Conservation (phyloP, 2,888 invertebrate genomes). For the Cylindroiulus punctatus region DNA sequence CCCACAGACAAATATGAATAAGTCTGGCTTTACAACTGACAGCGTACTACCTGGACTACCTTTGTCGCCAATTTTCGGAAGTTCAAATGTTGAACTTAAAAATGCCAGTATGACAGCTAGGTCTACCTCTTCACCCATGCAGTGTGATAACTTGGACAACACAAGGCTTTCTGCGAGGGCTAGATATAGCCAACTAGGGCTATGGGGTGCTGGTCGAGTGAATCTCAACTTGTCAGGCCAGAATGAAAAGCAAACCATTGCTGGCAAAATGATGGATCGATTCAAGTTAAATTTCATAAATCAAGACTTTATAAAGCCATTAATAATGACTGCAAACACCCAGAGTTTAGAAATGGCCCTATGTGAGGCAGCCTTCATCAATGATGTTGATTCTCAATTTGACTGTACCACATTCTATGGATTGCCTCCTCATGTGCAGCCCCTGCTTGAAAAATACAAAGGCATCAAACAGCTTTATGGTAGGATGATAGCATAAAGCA, state of each 20-base stretch:
- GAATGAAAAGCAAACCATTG: not conserved
- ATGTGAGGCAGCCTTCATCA: slow-evolving; percentile 21
- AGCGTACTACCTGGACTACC: not conserved
- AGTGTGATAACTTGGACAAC: not conserved
- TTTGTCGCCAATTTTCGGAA: not conserved
- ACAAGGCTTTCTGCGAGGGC: not conserved
- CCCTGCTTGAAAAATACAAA: slow-evolving; percentile 78
- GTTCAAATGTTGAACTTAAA: not conserved
- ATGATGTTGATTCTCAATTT: slow-evolving; percentile 51
- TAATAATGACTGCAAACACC: not conserved
- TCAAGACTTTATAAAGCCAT: not conserved
- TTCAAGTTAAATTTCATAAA: not conserved
- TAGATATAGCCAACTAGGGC: not conserved
- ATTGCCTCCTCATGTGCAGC: slow-evolving; percentile 76
- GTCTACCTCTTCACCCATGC: not conserved
- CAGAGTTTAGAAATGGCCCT: slow-evolving; percentile 37
- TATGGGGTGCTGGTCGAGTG: not conserved
- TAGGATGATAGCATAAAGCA: slow-evolving; percentile 66
- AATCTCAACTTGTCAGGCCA: not conserved
- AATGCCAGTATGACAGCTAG: not conserved
- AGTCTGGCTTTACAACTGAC: not conserved
- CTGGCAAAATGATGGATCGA: slow-evolving; percentile 15
- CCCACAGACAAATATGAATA: not conserved
- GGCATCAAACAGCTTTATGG: slow-evolving; percentile 85
- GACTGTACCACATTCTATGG: slow-evolving; percentile 75